Percentiles rank a stretch among this genome's conserved stretches.
phyloP scores from a whole-genome alignment of 2,113 vertebrate genomes.

The Accipiter cooperii region DNA sequence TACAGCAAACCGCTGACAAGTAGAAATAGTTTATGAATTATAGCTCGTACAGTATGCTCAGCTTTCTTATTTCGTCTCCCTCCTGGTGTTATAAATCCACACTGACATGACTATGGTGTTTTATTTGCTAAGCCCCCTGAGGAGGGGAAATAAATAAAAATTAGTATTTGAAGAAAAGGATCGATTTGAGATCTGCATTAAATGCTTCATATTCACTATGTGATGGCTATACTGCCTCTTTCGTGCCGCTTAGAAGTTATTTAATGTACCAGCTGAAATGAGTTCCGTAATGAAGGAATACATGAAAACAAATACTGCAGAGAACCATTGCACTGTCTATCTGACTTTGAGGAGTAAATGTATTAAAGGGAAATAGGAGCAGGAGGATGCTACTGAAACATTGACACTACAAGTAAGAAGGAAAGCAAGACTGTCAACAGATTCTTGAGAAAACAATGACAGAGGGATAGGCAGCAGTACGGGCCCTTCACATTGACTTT shows the following conservation, averaged over 20 bases:
- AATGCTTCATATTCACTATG: neutral
- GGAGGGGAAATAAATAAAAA: constrained; percentile 60
- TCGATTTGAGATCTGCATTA: constrained; percentile 32
- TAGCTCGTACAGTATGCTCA: constrained; percentile 3
- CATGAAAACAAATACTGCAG: neutral
- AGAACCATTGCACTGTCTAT: neutral
- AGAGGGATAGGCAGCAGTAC: neutral
- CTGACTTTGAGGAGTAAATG: neutral
- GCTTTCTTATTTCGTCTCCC: constrained; percentile 35
- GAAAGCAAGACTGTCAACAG: neutral
- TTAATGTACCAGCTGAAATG: constrained; percentile 15
- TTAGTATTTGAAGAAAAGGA: constrained; percentile 23
- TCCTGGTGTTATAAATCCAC: constrained; percentile 31
- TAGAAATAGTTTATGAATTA: constrained; percentile 45
- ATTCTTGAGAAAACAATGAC: neutral
- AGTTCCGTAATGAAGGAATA: constrained; percentile 12
- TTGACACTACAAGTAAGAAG: neutral
- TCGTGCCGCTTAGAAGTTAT: neutral
- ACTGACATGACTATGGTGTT: constrained; percentile 5
- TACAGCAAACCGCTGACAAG: constrained; percentile 14
- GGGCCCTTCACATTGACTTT: neutral
- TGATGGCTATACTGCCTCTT: constrained; percentile 29
- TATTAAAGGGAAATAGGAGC: neutral
- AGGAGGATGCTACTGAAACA: neutral
- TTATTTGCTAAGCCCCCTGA: constrained; percentile 17